Conservation (phyloP, 37 sponge, comb jelly and placozoan species). For the Chondrosia reniformis region DNA sequence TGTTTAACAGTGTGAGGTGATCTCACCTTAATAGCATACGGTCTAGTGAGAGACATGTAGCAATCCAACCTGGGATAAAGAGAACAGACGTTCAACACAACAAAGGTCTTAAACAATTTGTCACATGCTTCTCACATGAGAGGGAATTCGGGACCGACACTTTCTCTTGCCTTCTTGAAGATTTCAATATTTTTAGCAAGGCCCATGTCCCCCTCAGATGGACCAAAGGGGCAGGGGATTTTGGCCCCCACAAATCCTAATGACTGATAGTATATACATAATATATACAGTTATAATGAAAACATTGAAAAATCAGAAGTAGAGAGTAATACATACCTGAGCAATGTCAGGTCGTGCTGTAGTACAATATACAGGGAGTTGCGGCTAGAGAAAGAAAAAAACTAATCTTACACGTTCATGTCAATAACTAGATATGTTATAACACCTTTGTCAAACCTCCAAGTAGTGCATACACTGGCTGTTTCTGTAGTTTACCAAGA, state of each 20-base stretch:
- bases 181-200: slow-evolving; percentile 65
- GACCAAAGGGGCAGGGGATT: slow-evolving; percentile 82
- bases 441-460: slow-evolving; percentile 86
- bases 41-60: slow-evolving; percentile 79
- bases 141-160: slow-evolving; percentile 82
- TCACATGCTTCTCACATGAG: slow-evolving; percentile 53
- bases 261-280: slow-evolving; percentile 24
- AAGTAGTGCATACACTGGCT: slow-evolving; percentile 78
- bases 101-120: not conserved
- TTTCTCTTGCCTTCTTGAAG: slow-evolving; percentile 60
- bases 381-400: no score
- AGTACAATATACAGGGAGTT: slow-evolving; percentile 68
- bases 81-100: not conserved
- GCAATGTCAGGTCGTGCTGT: slow-evolving; percentile 65
- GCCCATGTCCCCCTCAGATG: slow-evolving; percentile 71
- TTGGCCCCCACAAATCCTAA: slow-evolving; percentile 87
- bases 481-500: slow-evolving; percentile 69
- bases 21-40: slow-evolving; percentile 70
- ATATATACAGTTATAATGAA: not conserved
- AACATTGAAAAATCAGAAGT: not conserved
- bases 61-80: slow-evolving; percentile 70
- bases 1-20: not conserved
- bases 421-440: no score
- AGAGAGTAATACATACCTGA: slow-evolving; percentile 21
- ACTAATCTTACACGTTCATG: no score